A percentile compares a stretch with the other conserved stretches of the same genome.
Conservation (phyloP, 2,113 vertebrate genomes). For the Aramus guarauna region DNA sequence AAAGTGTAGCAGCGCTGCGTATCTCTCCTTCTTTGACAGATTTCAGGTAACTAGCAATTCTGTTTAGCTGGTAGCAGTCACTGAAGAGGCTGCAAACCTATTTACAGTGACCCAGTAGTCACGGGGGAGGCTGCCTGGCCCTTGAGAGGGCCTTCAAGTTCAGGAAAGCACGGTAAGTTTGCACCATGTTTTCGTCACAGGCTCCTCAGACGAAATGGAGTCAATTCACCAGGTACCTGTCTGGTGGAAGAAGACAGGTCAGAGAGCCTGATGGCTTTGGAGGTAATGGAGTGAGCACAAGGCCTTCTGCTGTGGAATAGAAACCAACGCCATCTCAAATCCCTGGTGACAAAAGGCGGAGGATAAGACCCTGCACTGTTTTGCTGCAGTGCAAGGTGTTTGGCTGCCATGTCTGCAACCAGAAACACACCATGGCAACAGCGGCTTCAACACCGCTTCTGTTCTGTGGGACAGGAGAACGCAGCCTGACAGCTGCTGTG, state of each 20-base stretch:
- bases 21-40: background rate
- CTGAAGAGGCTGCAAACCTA: background rate
- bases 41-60: background rate
- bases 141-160: background rate
- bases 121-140: background rate
- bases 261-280: background rate
- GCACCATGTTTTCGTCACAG: rapidly evolving
- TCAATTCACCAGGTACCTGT: background rate
- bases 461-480: background rate
- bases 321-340: background rate
- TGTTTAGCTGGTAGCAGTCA: background rate
- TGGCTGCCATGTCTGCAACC: background rate
- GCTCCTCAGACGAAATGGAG: background rate
- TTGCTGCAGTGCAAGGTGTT: background rate
- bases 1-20: background rate
- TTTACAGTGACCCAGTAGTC: background rate
- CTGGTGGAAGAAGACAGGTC: background rate
- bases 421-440: background rate
- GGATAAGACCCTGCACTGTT: background rate
- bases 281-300: background rate
- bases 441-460: background rate
- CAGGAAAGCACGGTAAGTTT: background rate
- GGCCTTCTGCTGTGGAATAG: background rate
- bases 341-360: background rate
- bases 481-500: background rate